phyloP scores from a whole-genome alignment of 2,113 vertebrate genomes.

The Daboia siamensis region DNA sequence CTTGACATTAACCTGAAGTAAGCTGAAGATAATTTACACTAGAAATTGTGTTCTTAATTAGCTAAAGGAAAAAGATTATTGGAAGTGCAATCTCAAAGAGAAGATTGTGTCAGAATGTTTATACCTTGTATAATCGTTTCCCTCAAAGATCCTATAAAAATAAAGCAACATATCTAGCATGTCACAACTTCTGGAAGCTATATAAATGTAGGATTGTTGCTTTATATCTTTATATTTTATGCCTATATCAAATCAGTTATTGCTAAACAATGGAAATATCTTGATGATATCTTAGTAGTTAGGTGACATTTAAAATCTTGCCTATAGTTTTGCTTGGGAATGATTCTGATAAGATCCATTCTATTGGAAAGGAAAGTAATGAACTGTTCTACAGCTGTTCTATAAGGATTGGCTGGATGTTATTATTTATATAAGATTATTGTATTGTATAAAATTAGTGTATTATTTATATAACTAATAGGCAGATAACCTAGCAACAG shows the following conservation, averaged over 20 bases:
- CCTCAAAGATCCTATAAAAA: background rate
- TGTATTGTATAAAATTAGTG: too few species aligned
- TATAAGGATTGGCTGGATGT: background rate
- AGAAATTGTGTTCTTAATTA: background rate
- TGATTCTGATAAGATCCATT: background rate
- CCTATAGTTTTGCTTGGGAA: background rate
- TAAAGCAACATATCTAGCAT: background rate
- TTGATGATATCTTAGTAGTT: background rate
- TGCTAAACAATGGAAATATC: background rate
- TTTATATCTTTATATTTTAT: background rate
- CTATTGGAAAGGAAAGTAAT: background rate
- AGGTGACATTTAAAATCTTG: background rate
- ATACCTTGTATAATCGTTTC: background rate
- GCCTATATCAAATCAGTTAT: background rate
- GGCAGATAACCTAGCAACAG: background rate
- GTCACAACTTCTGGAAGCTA: background rate
- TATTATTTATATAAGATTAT: background rate
- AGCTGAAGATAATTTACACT: background rate
- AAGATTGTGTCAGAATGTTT: background rate
- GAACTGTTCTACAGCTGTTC: background rate
- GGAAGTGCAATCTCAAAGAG: slow-evolving; percentile 1
- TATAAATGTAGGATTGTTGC: background rate
- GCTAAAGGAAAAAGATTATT: slow-evolving; percentile 3
- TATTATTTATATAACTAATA: background rate
- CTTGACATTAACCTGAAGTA: slow-evolving; percentile 2